Base-by-base conservation (phyloP, 2,797 vertebrate species). In the Coendou prehensilis region DNA sequence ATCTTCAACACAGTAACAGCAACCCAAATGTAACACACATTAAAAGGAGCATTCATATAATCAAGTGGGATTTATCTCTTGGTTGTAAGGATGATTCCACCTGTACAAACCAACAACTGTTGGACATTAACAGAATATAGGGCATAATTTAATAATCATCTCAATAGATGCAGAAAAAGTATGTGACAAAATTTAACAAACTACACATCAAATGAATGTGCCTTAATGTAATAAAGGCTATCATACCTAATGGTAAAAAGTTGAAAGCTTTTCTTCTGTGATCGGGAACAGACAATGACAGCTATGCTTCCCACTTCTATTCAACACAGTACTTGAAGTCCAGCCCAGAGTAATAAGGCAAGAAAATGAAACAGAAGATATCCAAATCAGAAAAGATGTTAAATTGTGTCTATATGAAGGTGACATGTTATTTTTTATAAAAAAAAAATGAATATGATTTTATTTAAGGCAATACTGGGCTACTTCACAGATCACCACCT, bases 391-490 rank as follows among this genome's bases (percentile, higher is more conserved):
- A 75, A 75, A 82, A 76, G 14, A 63, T 33, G 23, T 87, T 28
- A 63, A 82, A 63, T 6, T 14, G 9, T 59, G 23, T 69, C 10
- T 52, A 73, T 37, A 45, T 73, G 3, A 54, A 17, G 9, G 56
- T n/a, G 3, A 9, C 6, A 52, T 28, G 4, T 37, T 63, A 41
- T 41, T 28, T 26, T 69, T 37, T 99, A 98, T 98, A 98, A 98
- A 99, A 98, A 98, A n/a, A 98, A 99, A 99, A 98, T 98, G 98
- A 99, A 99, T 98, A 98, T 99, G 98, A 98, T 99, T 99, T 99
- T 99, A 99, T 99, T 99, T 99, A 99, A 99, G 99, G 98, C 98
- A 99, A 98, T 98, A 99, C 98, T 99, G 99, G 98, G 99, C 98
- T 99, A 99, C 99, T 98, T 99, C 98, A 99, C 98, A 99, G 99